Evolutionary conservation across 1,140 invertebrate genomes (phyloP), one percentile per base, ranked within the genome.

Genomic region (Diachasmimorpha longicaudata): DNA sequence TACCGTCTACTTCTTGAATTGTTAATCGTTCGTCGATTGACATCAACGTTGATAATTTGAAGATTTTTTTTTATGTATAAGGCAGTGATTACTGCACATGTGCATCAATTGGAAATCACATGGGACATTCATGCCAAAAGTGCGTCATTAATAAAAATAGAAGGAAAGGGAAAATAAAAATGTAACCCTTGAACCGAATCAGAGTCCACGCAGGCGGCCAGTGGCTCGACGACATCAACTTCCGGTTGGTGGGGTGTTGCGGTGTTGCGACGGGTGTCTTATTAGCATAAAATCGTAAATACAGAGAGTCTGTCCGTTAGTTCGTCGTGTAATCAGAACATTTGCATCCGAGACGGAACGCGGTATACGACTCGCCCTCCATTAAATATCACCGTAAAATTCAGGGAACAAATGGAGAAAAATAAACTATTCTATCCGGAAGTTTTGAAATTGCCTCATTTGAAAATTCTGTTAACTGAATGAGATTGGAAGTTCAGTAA

Each of bases 261-360:
- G 36, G 11, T 13, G 19, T 16, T 63, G 23, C 58, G 23, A 63
- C 58, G 68, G 52, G 25, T 37, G 36, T 8, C 46, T 46, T 36
- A 81, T 80, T 80, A 79, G 75, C 79, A 81, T 83, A 73, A 80
- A 81, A 79, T 78, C 77, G 77, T 77, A 80, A 81, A 79, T 76
- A 77, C 77, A 77, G 75, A 76, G 72, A 78, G 71, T 13, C 58
- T 71, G 55, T 52, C 67, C 71, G 74, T 75, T 70, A 42, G 68
- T 75, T 67, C 71, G 36, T 73, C n/a, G 66, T 73, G 72, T 80
- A 78, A 79, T 79, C 78, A 71, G 74, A 74, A 75, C 74, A 78
- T 79, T 78, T 74, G 73, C 79, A 78, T 76, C 77, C 14, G 63
- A 72, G 76, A 72, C 37, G 63, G 75, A 23, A 44, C 31, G 37